Evolutionary conservation across 2,797 vertebrate species (phyloP), one percentile per base, ranked within the genome.

Genomic region (Chloroceryle amazona): DNA sequence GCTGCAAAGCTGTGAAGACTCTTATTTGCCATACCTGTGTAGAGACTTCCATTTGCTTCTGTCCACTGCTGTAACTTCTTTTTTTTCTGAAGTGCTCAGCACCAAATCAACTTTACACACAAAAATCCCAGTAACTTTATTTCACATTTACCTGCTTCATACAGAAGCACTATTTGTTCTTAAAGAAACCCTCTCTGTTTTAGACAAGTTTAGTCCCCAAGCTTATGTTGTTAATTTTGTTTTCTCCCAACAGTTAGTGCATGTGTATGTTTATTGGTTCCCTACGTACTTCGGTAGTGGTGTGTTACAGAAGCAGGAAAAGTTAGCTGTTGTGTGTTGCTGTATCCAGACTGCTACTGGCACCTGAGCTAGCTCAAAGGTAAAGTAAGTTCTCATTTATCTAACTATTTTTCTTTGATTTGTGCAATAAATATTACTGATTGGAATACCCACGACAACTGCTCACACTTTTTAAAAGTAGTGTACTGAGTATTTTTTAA

Each of bases 361-460:
- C 62, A 70, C 61, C 78, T 87, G 52, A 81, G 60, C 29, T 92
- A 91, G 86, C 71, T 75, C 70, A 90, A 79, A 73, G 35, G 22
- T 62, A 66, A 37, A 79, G 35, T 75, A 84, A 95, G 83, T 95
- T 89, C 28, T 93, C 37, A 13, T 78, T 87, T 89, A 61, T 44
- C 57, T 90, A 75, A 93, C 29, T 63, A 3, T 55, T 93, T 62
- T 81, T 68, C 46, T 83, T 81, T 58, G 13, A 44, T 78, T 51
- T 51, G 11, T 74, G 19, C 62, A 79, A 5, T 72, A 86, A 74
- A 57, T 57, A 25, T 49, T 81, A 37, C 22, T 71, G 33, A 8
- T 76, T 31, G 71, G 46, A 78, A 67, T 51, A 54, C 37, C 51
- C 52, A 72, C 20, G 46, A 15, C 2, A 17, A 4, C 31, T 57